Base-by-base conservation (phyloP, 1,140 invertebrate genomes). In the Drosophila mauritiana region DNA sequence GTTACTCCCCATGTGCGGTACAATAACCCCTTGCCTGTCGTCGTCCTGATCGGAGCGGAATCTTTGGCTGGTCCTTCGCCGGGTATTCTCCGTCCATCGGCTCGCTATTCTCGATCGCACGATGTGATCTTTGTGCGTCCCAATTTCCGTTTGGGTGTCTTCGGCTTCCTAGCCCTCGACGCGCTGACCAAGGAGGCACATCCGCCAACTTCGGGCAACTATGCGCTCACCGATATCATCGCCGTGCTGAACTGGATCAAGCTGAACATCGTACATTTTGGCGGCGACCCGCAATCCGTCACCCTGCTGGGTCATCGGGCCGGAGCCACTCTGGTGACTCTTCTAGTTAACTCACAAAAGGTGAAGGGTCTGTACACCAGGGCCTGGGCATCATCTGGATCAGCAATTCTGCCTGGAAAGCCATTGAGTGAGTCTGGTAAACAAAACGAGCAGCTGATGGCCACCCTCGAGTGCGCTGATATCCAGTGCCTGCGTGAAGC, bases 111-210 rank as follows among this genome's bases (percentile, higher is more conserved):
- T 0, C 93, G 95, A 54, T 95, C 95, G 1, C 95, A 95, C 57
- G 96, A 97, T 80, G 95, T 97, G 6, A 95, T 98, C 11, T 96
- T 97, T 82, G 96, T 98, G 1, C 93, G 95, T 61, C 96, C 97
- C 3, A 97, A 97, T 70, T 97, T 97, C 90, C 93, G 96, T 75
- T 77, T 97, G 45, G 96, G 96, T 2, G 93, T 95, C 12, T 95
- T 97, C 15, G 97, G 97, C 8, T 98, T 98, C 86, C 92, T 97
- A 3, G 94, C 96, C 0, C 91, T 95, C 0, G 95, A 96, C 39
- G 93, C 94, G 1, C 88, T 98, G 0, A 95, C 96, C 0, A 94
- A 95, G 68, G 92, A 95, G 0, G 94, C 94, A 17, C 95, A 96
- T 91, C 96, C 96, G 0, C 94, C 93, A 6, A 96, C 95, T 1